phyloP scores from a whole-genome alignment of 2,113 vertebrate species.

The Salvator merianae region DNA sequence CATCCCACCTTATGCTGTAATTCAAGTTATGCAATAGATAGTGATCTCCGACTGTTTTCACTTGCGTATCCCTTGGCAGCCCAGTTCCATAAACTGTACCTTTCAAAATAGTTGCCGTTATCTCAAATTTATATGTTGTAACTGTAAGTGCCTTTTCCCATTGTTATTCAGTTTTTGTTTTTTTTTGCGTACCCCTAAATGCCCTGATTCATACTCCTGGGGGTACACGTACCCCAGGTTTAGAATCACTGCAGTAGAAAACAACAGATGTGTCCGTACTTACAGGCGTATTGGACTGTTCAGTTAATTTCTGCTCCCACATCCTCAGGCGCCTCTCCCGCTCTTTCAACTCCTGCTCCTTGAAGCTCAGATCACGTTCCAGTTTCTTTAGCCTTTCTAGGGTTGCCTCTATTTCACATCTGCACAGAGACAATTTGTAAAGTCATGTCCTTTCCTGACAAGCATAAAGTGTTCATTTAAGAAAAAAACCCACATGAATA shows the following conservation, averaged over 20 bases:
- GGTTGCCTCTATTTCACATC: conserved; percentile 97
- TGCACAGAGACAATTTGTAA: conserved; percentile 72
- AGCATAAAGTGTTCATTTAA: conserved; percentile 50
- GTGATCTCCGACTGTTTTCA: too few relatives aligned
- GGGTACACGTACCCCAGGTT: too few relatives aligned
- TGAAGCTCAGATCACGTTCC: conserved; percentile 96
- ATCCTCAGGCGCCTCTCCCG: conserved; percentile 91
- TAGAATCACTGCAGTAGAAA: too few relatives aligned
- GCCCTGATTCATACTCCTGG: too few relatives aligned
- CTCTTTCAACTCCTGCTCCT: conserved; percentile 97
- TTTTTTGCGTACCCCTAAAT: too few relatives aligned
- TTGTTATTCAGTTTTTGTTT: too few relatives aligned
- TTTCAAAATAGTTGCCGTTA: too few relatives aligned
- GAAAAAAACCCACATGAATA: conserved; percentile 44
- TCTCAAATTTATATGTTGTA: too few relatives aligned
- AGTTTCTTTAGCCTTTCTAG: conserved; percentile 96
- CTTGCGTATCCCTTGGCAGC: too few relatives aligned
- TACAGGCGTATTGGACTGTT: conserved; percentile 95
- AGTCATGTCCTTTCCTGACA: conserved; percentile 55
- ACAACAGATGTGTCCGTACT: conserved; percentile 69
- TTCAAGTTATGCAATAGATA: not conserved
- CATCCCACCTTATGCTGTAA: conserved; percentile 31
- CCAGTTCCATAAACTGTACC: too few relatives aligned
- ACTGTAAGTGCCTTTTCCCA: not conserved
- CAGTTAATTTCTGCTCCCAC: conserved; percentile 97